These are phyloP conservation scores for Silvanus unidentatus DNA, from an alignment of 2,888 invertebrate genomes.

Conservation along the genomic window DNA sequence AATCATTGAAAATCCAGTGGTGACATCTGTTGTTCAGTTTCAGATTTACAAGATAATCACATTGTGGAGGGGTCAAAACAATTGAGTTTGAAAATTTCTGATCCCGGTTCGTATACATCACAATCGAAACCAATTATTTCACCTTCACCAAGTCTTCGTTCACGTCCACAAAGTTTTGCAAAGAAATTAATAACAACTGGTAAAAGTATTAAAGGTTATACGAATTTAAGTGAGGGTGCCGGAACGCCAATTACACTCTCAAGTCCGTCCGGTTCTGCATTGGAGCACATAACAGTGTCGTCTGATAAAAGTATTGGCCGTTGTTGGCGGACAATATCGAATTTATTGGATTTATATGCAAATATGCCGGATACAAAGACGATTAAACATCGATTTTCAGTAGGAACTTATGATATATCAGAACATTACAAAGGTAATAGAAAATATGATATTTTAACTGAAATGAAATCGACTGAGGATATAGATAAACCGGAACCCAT, in stretches of 20 bases:
- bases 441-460: constrained; percentile 51
- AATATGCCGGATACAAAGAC: constrained; percentile 94
- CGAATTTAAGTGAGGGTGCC: constrained; percentile 71
- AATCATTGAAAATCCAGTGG: neutral
- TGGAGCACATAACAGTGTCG: constrained; percentile 49
- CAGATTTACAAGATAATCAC: constrained; percentile 57
- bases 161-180: constrained; percentile 80
- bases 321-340: constrained; percentile 93
- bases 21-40: constrained; percentile 50
- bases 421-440: constrained; percentile 61
- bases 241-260: constrained; percentile 63
- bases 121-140: constrained; percentile 47
- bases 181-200: constrained; percentile 81
- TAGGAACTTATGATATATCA: constrained; percentile 57
- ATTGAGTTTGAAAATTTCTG: constrained; percentile 42
- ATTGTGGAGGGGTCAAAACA: constrained; percentile 49
- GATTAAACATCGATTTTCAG: constrained; percentile 71
- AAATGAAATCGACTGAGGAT: constrained; percentile 44
- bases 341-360: constrained; percentile 86
- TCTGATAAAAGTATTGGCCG: constrained; percentile 53
- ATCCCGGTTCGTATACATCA: constrained; percentile 40
- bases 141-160: constrained; percentile 52
- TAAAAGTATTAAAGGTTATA: constrained; percentile 78
- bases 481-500: constrained; percentile 50
- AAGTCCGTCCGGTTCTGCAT: constrained; percentile 56